These are phyloP conservation scores for Drosophila leonis DNA, from an alignment of 2,888 invertebrate genomes.

Conservation along the genomic window DNA sequence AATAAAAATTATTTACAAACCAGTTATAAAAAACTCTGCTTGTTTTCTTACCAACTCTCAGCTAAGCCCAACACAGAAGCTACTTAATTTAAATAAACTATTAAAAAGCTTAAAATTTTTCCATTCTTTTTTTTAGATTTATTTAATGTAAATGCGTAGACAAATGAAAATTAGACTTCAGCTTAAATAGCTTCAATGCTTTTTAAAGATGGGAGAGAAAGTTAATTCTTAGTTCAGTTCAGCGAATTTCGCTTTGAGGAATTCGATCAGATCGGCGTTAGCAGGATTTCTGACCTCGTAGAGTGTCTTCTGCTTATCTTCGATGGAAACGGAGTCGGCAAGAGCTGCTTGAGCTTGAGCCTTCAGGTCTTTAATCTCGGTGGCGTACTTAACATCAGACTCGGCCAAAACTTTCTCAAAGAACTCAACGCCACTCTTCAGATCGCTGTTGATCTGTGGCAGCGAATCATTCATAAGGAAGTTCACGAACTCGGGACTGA, in stretches of 20 bases:
- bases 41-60: background rate
- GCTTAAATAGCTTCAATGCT: conserved; percentile 23
- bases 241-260: conserved; percentile 67
- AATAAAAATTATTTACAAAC: background rate
- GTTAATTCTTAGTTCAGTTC: conserved; percentile 57
- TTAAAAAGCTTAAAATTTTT: background rate
- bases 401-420: conserved; percentile 62
- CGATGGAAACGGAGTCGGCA: conserved; percentile 47
- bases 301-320: conserved; percentile 69
- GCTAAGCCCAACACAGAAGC: background rate
- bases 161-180: conserved; percentile 31
- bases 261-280: conserved; percentile 62
- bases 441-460: conserved; percentile 61
- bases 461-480: conserved; percentile 63
- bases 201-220: background rate
- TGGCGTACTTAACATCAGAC: conserved; percentile 46
- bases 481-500: conserved; percentile 60
- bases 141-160: conserved; percentile 28
- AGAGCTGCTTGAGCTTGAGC: conserved; percentile 63
- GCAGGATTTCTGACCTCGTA: conserved; percentile 66
- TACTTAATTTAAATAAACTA: conserved; percentile 5
- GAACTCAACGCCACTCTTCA: conserved; percentile 67
- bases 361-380: conserved; percentile 66
- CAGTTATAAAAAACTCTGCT: background rate
- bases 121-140: background rate